Evolutionary conservation across 2,797 vertebrate species (phyloP), one percentile per base, ranked within the genome.

Genomic region (Poeciliopsis paucimaculata): DNA sequence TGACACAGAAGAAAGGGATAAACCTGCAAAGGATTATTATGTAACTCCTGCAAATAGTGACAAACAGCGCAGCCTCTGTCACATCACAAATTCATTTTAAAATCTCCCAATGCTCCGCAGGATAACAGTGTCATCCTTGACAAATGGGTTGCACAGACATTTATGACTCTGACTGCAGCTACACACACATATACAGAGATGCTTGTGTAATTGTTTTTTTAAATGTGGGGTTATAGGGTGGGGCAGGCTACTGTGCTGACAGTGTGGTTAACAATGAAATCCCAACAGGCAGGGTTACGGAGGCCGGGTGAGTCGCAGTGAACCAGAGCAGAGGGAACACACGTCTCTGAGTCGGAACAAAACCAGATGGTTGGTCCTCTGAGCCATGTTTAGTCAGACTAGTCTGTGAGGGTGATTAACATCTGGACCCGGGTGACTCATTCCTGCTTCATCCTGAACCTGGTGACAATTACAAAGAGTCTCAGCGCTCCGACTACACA

Each of bases 351-450:
- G 79, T 39, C 81, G 82, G 72, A 88, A 77, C 4, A 55, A 74
- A 80, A 83, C 76, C 86, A 88, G 74, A 85, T 74, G 71, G 71
- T 85, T 77, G 77, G 55, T 78, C 76, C 77, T 86, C 77, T 2
- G 9, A 86, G 79, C 62, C 75, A 41, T 83, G 86, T 86, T 84
- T 77, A 88, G 87, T 84, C 87, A 83, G 80, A 82, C 82, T 47
- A 84, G 81, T 81, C 73, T 77, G 72, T 60, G 75, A 8, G 66
- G 39, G 77, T 87, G 87, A 93, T 92, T 93, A 92, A 87, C 85
- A 89, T 90, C 88, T 1, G 62, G 79, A 77, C 83, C 60, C 28
- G 36, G 73, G 82, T 95, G 93, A 95, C 77, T 94, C 91, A 92
- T 90, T 73, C 18, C 72, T 64, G 76, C 85, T 84, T 88, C 82